phyloP scores from a whole-genome alignment of 2,113 vertebrate genomes.

The Tympanuchus pallidicinctus region DNA sequence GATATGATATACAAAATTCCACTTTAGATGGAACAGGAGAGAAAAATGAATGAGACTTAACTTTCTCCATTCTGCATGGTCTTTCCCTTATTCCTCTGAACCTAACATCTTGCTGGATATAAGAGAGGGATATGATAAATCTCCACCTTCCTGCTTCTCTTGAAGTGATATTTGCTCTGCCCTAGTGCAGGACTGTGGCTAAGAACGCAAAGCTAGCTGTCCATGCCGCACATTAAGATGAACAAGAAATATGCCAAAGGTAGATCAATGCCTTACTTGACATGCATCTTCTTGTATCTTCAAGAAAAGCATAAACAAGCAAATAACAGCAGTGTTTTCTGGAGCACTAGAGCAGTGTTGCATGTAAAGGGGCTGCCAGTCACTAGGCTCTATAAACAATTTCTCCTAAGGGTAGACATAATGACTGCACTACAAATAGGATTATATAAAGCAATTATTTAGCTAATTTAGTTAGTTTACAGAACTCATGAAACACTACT shows the following conservation, averaged over 20 bases:
- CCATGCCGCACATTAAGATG: not conserved
- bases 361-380: not conserved
- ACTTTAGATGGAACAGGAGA: not conserved
- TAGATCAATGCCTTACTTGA: not conserved
- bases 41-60: not conserved
- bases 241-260: not conserved
- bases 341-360: not conserved
- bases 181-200: not conserved
- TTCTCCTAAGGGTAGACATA: not conserved
- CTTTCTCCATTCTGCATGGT: not conserved
- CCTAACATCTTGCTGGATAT: not conserved
- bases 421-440: not conserved
- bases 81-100: not conserved
- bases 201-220: not conserved
- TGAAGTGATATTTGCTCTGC: not conserved
- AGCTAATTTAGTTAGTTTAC: constrained; percentile 22
- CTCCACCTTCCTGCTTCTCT: not conserved
- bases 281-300: not conserved
- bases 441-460: constrained; percentile 34
- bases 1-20: not conserved
- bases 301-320: not conserved
- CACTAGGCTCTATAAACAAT: not conserved
- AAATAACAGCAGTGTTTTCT: not conserved
- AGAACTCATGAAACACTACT: not conserved
- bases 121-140: not conserved